Percentiles rank a stretch among this genome's conserved stretches.
Conservation (phyloP, 2,888 invertebrate species). For the Diogma glabrata region DNA sequence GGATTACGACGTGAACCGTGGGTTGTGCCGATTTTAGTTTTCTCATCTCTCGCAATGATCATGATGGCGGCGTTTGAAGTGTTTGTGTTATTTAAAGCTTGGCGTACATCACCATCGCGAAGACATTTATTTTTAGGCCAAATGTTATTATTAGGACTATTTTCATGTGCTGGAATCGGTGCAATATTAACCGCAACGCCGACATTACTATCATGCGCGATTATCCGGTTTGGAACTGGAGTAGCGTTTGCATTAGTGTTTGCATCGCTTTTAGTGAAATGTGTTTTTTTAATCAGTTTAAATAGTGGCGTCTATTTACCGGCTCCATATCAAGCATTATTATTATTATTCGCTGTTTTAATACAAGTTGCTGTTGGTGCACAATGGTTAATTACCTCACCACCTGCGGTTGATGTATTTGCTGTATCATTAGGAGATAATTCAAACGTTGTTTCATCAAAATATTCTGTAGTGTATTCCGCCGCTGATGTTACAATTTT, state of each 20-base stretch:
- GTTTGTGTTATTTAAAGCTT: constrained; percentile 77
- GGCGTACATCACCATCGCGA: constrained; percentile 69
- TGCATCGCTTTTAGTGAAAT: constrained; percentile 83
- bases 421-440: constrained; percentile 29
- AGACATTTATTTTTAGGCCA: constrained; percentile 80
- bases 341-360: constrained; percentile 81
- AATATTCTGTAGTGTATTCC: constrained; percentile 21
- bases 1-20: constrained; percentile 65
- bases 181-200: constrained; percentile 69
- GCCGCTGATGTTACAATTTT: constrained; percentile 28
- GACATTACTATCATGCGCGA: constrained; percentile 66
- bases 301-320: constrained; percentile 86
- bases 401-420: constrained; percentile 48
- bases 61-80: constrained; percentile 79
- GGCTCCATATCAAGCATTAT: constrained; percentile 80
- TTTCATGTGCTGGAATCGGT: constrained; percentile 68
- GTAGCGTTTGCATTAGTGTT: constrained; percentile 77
- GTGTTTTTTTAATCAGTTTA: constrained; percentile 83
- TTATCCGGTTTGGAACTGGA: constrained; percentile 71
- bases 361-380: constrained; percentile 78
- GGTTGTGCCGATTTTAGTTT: constrained; percentile 80
- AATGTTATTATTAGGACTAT: constrained; percentile 71
- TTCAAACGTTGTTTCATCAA: constrained; percentile 13
- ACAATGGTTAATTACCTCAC: constrained; percentile 73
- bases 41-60: constrained; percentile 73